These are phyloP conservation scores for Ceratina calcarata DNA, from an alignment of 1,140 invertebrate species.

Conservation along the genomic window DNA sequence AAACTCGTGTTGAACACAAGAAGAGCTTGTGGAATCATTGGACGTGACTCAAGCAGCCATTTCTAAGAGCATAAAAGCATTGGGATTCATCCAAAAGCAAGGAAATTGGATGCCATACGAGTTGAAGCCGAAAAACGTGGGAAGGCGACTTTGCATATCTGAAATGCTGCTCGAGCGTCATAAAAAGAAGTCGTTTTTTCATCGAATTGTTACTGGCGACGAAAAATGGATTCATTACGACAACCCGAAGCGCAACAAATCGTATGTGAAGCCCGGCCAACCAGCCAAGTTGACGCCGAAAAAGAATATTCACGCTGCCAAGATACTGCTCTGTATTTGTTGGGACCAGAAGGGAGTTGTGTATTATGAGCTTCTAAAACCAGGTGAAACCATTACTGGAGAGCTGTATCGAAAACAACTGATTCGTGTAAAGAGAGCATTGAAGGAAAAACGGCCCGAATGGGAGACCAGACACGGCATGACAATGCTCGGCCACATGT, in stretches of 20 bases:
- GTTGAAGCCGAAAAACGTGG: too few relatives aligned
- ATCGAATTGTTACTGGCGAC: slow-evolving; percentile 20
- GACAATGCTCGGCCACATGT: too few relatives aligned
- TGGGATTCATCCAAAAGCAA: too few relatives aligned
- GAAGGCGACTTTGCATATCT: too few relatives aligned
- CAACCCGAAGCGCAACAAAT: slow-evolving; percentile 16
- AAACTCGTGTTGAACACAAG: too few relatives aligned
- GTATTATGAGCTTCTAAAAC: background rate
- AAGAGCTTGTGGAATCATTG: too few relatives aligned
- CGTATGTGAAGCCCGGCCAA: background rate
- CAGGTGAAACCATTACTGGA: background rate
- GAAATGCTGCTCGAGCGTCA: slow-evolving; percentile 30
- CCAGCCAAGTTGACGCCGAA: slow-evolving; percentile 11
- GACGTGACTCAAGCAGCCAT: too few relatives aligned
- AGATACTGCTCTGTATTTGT: background rate
- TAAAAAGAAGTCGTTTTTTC: slow-evolving; percentile 12
- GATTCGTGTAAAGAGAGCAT: background rate
- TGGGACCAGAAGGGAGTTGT: background rate
- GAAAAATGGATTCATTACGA: slow-evolving; percentile 20
- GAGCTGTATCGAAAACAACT: background rate
- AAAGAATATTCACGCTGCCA: background rate
- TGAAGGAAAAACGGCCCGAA: background rate
- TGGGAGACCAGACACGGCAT: too few relatives aligned
- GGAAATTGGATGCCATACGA: slow-evolving; percentile 66
- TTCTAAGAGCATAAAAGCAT: too few relatives aligned